These are phyloP conservation scores for Hypotaenidia philippensis DNA, from an alignment of 2,797 vertebrate genomes.

Conservation along the genomic window DNA sequence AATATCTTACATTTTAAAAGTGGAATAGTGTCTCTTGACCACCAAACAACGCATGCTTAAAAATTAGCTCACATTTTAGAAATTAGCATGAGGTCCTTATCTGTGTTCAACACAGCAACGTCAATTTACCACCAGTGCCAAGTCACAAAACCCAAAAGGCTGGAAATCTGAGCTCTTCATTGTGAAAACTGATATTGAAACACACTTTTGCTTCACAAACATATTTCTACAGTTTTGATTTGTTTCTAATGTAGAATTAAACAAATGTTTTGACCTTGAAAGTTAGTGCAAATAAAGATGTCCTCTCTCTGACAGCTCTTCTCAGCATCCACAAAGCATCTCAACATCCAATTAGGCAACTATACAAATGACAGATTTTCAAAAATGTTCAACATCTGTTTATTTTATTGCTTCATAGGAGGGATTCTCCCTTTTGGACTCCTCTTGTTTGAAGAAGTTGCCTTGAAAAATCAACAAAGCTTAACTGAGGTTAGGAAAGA, in stretches of 20 bases:
- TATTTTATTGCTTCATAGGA: background rate
- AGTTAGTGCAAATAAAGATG: background rate
- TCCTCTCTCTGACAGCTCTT: background rate
- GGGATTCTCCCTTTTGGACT: background rate
- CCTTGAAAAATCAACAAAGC: background rate
- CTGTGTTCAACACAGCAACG: background rate
- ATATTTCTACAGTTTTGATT: background rate
- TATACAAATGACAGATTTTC: background rate
- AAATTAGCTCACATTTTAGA: background rate
- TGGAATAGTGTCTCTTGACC: background rate
- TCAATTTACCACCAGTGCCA: background rate
- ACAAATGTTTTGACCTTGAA: background rate
- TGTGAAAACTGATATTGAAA: background rate
- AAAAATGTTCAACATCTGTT: background rate
- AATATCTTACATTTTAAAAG: background rate
- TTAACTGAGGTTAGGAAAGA: background rate
- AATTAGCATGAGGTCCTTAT: background rate
- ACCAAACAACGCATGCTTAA: background rate
- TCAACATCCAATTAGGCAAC: background rate
- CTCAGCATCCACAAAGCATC: background rate
- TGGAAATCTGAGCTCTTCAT: background rate
- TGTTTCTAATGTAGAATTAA: background rate
- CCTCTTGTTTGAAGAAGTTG: background rate
- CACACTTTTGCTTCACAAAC: background rate
- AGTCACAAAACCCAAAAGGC: background rate